A percentile compares a stretch with the other conserved stretches of the same genome.
Evolutionary conservation across 2,797 vertebrate species (phyloP).

Genomic region (Arrhamphus sclerolepis): DNA sequence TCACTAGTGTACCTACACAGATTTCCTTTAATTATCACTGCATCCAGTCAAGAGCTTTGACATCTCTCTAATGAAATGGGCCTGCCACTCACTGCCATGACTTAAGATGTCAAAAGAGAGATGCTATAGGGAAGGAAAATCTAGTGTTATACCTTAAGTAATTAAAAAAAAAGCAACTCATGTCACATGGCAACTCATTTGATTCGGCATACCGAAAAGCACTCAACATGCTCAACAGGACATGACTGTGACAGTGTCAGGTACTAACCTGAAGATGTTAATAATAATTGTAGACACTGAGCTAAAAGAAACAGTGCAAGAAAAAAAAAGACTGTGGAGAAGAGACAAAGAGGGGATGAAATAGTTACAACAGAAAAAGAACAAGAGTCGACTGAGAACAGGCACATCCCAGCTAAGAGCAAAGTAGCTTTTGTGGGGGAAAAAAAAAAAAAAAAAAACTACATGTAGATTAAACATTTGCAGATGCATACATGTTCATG

Average conservation of each 20-base stretch:
- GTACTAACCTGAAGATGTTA: slow-evolving; percentile 17
- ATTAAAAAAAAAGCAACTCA: slow-evolving; percentile 33
- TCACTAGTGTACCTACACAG: slow-evolving; percentile 21
- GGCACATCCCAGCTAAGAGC: slow-evolving; percentile 12
- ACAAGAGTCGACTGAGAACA: slow-evolving; percentile 44
- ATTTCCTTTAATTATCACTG: slow-evolving; percentile 36
- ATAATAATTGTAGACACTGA: slow-evolving; percentile 5
- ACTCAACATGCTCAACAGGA: slow-evolving; percentile 11
- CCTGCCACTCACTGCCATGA: not conserved
- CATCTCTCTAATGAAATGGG: slow-evolving; percentile 13
- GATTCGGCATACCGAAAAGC: slow-evolving; percentile 28
- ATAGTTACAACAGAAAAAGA: slow-evolving; percentile 55
- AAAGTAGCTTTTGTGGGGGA: slow-evolving; percentile 32
- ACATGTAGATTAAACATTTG: slow-evolving; percentile 17
- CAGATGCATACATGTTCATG: slow-evolving; percentile 24
- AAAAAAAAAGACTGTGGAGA: not conserved
- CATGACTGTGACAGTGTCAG: not conserved
- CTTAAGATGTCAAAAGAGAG: slow-evolving; percentile 12
- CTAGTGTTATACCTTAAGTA: not conserved
- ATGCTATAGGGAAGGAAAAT: slow-evolving; percentile 10
- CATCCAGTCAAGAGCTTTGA: slow-evolving; percentile 1
- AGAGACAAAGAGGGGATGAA: slow-evolving; percentile 49
- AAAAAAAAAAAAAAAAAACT: slow-evolving; percentile 18
- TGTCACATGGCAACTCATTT: slow-evolving; percentile 1
- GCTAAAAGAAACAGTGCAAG: not conserved